Conservation (phyloP, 2,797 vertebrate genomes). For the Sorex maritimensis region DNA sequence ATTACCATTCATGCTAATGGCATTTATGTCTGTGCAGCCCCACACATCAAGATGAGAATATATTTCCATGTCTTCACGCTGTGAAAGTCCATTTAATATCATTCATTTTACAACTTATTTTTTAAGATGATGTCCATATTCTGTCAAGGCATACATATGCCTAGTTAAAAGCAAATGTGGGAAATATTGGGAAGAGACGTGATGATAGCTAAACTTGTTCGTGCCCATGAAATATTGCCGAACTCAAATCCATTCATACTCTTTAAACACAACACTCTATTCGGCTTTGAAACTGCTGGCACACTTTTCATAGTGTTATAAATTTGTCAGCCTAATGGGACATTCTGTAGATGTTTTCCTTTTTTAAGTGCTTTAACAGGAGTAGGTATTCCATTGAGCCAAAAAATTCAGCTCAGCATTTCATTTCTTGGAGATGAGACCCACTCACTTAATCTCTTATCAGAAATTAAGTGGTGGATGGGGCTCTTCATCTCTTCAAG, state of each 20-base stretch:
- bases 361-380: slow-evolving; percentile 90
- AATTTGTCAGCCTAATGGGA: slow-evolving; percentile 92
- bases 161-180: slow-evolving; percentile 84
- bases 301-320: slow-evolving; percentile 87
- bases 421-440: slow-evolving; percentile 84
- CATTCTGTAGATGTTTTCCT: slow-evolving; percentile 91
- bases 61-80: slow-evolving; percentile 79
- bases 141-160: slow-evolving; percentile 76
- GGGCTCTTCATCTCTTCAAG: slow-evolving; percentile 28
- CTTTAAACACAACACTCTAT: slow-evolving; percentile 81
- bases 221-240: slow-evolving; percentile 82
- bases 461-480: slow-evolving; percentile 64
- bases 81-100: slow-evolving; percentile 85
- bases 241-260: slow-evolving; percentile 86
- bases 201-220: slow-evolving; percentile 85
- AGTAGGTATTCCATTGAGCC: slow-evolving; percentile 90
- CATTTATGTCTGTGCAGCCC: slow-evolving; percentile 82
- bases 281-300: slow-evolving; percentile 80
- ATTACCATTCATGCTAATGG: slow-evolving; percentile 83
- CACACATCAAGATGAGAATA: slow-evolving; percentile 80
- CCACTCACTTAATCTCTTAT: slow-evolving; percentile 77
- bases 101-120: slow-evolving; percentile 88
- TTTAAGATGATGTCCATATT: slow-evolving; percentile 87
- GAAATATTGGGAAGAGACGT: slow-evolving; percentile 84
- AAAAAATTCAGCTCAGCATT: slow-evolving; percentile 87